These are phyloP conservation scores for Zapornia atra DNA, from an alignment of 2,113 vertebrate genomes.

Conservation along the genomic window DNA sequence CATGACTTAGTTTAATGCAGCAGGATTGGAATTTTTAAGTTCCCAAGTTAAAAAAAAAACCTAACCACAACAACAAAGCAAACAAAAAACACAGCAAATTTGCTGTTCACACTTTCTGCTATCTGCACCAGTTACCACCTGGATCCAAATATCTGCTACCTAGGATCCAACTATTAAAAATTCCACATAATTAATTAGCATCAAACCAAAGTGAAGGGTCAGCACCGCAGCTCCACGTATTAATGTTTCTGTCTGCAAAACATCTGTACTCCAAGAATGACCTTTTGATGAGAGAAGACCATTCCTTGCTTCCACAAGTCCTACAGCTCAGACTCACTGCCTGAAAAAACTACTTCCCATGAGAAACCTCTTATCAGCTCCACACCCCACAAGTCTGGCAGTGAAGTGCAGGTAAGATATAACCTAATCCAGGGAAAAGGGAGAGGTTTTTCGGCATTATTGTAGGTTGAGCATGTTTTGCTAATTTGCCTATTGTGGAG, in stretches of 20 bases:
- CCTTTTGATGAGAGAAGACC: neutral
- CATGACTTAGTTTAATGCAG: slow-evolving; percentile 69
- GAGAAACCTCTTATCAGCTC: neutral
- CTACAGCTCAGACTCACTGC: neutral
- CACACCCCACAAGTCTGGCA: neutral
- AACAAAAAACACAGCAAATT: neutral
- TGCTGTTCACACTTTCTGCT: slow-evolving; percentile 42
- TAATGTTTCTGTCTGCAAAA: neutral
- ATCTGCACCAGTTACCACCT: slow-evolving; percentile 38
- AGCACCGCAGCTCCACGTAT: neutral
- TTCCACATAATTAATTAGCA: neutral
- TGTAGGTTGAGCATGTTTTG: neutral
- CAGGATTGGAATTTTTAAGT: slow-evolving; percentile 70
- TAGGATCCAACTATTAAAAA: slow-evolving; percentile 20
- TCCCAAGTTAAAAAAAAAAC: slow-evolving; percentile 37
- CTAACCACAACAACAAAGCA: no score
- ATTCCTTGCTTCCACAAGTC: neutral
- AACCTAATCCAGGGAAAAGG: neutral
- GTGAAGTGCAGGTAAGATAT: neutral
- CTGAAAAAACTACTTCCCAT: neutral
- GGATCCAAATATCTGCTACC: slow-evolving; percentile 24
- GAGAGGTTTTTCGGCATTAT: neutral
- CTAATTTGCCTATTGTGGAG: neutral
- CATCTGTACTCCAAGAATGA: neutral
- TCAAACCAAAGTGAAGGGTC: neutral